Percentiles rank a stretch among this genome's conserved stretches.
Conservation (phyloP, 2,797 vertebrate species). For the Delichon dasypus region DNA sequence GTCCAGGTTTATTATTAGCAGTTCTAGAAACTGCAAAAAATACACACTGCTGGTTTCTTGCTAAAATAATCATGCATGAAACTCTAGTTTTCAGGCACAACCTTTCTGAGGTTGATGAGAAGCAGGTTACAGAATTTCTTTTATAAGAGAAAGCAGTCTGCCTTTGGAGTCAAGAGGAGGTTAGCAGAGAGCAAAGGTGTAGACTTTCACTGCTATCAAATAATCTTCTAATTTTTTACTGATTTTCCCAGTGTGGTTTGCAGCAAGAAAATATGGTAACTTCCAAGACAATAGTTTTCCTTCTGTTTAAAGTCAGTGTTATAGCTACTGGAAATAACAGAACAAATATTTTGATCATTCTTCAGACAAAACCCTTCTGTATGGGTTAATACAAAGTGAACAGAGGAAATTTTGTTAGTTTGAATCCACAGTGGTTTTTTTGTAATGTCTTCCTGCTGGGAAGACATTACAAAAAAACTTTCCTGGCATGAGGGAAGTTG, state of each 20-base stretch:
- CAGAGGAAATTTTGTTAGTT: neutral
- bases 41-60: constrained; percentile 2
- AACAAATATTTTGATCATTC: neutral
- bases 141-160: neutral
- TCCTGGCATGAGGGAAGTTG: neutral
- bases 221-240: neutral
- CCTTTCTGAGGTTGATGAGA: neutral
- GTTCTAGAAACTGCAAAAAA: constrained; percentile 52
- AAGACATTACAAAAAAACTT: too few species aligned
- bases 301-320: neutral
- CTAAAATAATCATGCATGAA: constrained; percentile 40
- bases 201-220: neutral
- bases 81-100: neutral
- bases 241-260: neutral
- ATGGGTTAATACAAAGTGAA: neutral
- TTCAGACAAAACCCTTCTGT: neutral
- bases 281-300: neutral
- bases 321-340: neutral
- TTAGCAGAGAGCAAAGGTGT: neutral
- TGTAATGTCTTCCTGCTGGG: neutral
- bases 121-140: neutral
- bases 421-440: neutral
- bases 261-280: neutral
- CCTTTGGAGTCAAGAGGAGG: neutral
- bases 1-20: constrained; percentile 48